A percentile compares a stretch with the other conserved stretches of the same genome.
These are phyloP conservation scores for Dicroscelio sp. DNA, from an alignment of 2,888 invertebrate species.

Conservation along the genomic window DNA sequence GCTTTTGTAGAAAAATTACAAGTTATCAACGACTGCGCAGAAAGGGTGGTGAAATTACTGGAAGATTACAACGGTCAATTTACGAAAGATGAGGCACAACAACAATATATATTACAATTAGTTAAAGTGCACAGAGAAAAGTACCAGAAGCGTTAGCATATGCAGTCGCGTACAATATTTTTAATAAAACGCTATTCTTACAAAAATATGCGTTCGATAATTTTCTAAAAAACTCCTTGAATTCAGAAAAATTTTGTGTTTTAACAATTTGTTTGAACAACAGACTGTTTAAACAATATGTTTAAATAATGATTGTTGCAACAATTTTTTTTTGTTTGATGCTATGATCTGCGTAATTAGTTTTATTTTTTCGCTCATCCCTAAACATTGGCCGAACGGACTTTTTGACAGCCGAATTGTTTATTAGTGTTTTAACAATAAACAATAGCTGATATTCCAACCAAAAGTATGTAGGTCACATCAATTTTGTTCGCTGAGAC, in stretches of 20 bases:
- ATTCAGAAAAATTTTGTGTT: too few species aligned
- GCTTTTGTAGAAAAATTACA: conserved; percentile 10
- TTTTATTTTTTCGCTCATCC: neutral
- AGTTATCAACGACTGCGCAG: conserved; percentile 34
- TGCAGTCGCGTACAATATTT: neutral
- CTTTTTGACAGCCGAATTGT: neutral
- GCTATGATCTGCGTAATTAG: neutral
- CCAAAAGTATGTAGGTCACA: neutral
- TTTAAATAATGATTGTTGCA: too few species aligned
- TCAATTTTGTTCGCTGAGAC: too few species aligned
- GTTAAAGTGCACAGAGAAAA: conserved; percentile 26
- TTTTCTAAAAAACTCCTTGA: neutral
- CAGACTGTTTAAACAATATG: too few species aligned
- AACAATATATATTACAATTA: conserved; percentile 41
- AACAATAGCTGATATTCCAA: conserved; percentile 8
- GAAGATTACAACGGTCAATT: conserved; percentile 39
- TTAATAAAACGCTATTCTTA: neutral
- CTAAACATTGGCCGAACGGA: neutral
- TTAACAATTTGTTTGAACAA: too few species aligned
- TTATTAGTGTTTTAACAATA: neutral
- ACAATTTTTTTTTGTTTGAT: too few species aligned
- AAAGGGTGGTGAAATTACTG: conserved; percentile 30
- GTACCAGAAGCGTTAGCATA: conserved; percentile 14
- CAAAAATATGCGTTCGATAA: neutral
- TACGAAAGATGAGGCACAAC: conserved; percentile 37